Base-by-base conservation (phyloP, 2,113 vertebrate genomes). In the Fregetta grallaria region DNA sequence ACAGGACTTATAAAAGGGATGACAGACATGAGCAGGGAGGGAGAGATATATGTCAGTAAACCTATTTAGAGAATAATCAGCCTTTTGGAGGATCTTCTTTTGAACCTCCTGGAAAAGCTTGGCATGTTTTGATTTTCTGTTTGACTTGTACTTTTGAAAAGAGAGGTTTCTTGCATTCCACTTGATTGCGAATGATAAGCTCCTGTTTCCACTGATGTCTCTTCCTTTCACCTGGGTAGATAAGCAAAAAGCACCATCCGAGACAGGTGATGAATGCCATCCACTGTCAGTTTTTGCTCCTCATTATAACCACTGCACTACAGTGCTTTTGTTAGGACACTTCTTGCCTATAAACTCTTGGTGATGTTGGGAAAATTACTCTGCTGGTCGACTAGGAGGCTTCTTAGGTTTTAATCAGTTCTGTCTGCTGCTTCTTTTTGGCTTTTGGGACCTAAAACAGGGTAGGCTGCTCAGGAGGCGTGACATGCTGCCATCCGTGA, bases 391-490 rank as follows among this genome's bases (percentile, higher is more conserved):
- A 30, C 58, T 34, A 47, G 67, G 63, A 73, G 34, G 6, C 34
- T 62, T 73, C 50, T 66, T 71, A 44, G 25, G 6, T 59, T 90
- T 94, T 55, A 25, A 14, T 59, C 29, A 29, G n/a, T 80, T 88
- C n/a, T 27, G 20, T 52, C 68, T 71, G 14, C n/a, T 86, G 78
- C 38, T 50, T 75, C 56, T 50, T 66, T 3, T 62, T 76, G 47
- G 9, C 30, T 68, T 89, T 84, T 42, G 61, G 27, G 22, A 67
- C 45, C 59, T 75, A 53, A 71, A 92, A 30, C 9, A 47, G 44
- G 29, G 11, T 8, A 55, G 30, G 18, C 20, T 29, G 34, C 32
- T 86, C 15, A 13, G 58, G 20, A 75, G 49, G 40, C 0, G 0
- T 56, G 73, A 56, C 23, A 15, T 52, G 29, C 40, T 29, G 13